phyloP scores from a whole-genome alignment of 2,113 vertebrate genomes.

The Hypomesus transpacificus region DNA sequence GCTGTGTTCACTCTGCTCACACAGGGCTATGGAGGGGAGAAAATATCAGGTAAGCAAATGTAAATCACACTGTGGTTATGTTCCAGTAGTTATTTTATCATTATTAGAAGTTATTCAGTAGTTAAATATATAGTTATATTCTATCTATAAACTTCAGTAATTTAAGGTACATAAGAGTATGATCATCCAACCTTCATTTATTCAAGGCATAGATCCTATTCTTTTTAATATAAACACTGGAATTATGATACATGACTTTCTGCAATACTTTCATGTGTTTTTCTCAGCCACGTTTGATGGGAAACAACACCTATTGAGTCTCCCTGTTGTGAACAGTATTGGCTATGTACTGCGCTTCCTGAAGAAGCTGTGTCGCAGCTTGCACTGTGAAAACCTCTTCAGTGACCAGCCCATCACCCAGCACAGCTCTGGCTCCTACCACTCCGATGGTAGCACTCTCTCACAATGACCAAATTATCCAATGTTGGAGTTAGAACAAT shows the following conservation, averaged over 20 bases:
- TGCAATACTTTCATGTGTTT: constrained; percentile 33
- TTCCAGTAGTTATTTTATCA: too few species aligned
- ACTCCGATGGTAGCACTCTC: constrained; percentile 61
- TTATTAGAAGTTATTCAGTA: too few species aligned
- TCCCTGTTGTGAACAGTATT: constrained; percentile 91
- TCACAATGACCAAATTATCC: too few species aligned
- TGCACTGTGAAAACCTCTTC: constrained; percentile 93
- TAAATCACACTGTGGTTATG: too few species aligned
- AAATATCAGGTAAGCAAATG: constrained; percentile 82
- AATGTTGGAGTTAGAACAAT: too few species aligned
- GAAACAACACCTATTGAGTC: constrained; percentile 89
- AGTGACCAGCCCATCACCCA: constrained; percentile 88
- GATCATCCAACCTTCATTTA: too few species aligned
- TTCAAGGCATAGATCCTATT: background rate
- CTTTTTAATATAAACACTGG: background rate
- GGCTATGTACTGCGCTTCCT: constrained; percentile 94
- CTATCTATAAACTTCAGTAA: too few species aligned
- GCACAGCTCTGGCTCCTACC: constrained; percentile 55
- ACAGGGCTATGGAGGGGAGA: constrained; percentile 90
- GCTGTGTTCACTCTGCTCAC: constrained; percentile 90
- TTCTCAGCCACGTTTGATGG: constrained; percentile 89
- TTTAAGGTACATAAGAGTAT: too few species aligned
- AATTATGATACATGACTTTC: background rate
- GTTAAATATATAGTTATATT: too few species aligned
- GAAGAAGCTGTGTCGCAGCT: constrained; percentile 90